Base-by-base conservation (phyloP, 2,888 invertebrate species). In the Mythimna impura region DNA sequence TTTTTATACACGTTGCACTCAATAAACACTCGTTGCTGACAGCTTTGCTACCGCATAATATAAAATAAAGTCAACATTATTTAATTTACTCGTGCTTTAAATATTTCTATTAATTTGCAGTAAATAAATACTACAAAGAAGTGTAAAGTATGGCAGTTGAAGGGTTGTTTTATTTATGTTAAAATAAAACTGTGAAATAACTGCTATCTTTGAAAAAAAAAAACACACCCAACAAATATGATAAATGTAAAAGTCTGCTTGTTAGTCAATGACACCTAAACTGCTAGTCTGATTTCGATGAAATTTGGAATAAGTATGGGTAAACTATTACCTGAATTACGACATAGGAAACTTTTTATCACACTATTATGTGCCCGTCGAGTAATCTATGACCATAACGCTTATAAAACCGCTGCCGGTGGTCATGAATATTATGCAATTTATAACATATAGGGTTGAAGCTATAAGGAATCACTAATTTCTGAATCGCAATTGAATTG, bases 1-100 rank as follows among this genome's bases (percentile, higher is more conserved):
- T 61, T 55, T 79, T 14, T 22, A n/a, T 30, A 25, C 43, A 58
- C 6, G 34, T 77, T n/a, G 20, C 30, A 34, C n/a, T 3, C 34
- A 20, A 40, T 25, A 20, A 30, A n/a, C 5, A 9, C 10, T 30
- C 12, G 20, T 30, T 22, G 22, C 14, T 58, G 61, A 54, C 47
- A 36, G 22, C 9, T 30, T 52, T 22, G 30, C 10, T n/a, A 40
- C 25, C 72, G 9, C 57, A 20, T 22, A n/a, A 36, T 22, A 20
- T 62, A 34, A 58, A 58, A 30, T 78, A 1, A 12, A 30, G 36
- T 30, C 57, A 22, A 50, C 47, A 10, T 43, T 14, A 43, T 47
- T 8, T 55, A 22, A 22, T 14, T 12, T n/a, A 7, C 10, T 20
- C 7, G 20, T 20, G 9, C 9, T 50, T 3, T 34, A 55, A 22